A percentile compares a stretch with the other conserved stretches of the same genome.
Conservation (phyloP, 2,797 vertebrate genomes). For the Sandelia bainsii region DNA sequence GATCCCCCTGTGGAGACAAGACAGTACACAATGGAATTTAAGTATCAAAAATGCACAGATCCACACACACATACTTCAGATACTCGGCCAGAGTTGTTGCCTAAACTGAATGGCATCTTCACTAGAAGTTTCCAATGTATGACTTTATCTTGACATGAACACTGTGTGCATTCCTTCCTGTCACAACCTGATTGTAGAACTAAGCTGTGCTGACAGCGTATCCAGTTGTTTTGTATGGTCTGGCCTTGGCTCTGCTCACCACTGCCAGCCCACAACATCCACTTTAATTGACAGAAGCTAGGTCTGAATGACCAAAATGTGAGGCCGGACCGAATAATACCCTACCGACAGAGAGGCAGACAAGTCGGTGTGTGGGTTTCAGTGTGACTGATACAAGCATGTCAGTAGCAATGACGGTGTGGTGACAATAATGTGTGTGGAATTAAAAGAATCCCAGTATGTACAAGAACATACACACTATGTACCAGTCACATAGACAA, state of each 20-base stretch:
- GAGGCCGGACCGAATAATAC: conserved; percentile 22
- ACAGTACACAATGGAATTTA: conserved; percentile 27
- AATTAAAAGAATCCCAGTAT: background rate
- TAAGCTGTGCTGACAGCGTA: conserved; percentile 31
- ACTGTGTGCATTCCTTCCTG: conserved; percentile 53
- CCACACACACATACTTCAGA: background rate
- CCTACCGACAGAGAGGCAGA: conserved; percentile 22
- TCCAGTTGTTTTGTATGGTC: conserved; percentile 14
- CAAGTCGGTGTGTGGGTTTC: background rate
- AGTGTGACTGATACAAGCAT: background rate
- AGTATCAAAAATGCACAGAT: conserved; percentile 19
- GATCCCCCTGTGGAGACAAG: conserved; percentile 84
- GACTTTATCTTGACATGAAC: conserved; percentile 31
- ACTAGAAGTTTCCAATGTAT: conserved; percentile 36
- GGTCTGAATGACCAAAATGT: conserved; percentile 45
- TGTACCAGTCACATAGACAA: background rate
- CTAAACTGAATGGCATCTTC: conserved; percentile 31
- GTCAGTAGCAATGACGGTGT: conserved; percentile 12
- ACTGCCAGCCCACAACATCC: conserved; percentile 24
- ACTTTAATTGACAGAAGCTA: conserved; percentile 37
- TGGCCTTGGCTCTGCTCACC: conserved; percentile 4
- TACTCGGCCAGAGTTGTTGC: background rate
- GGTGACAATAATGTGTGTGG: background rate
- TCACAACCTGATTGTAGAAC: conserved; percentile 39
- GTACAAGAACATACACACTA: background rate